Evolutionary conservation across 2,113 vertebrate genomes (phyloP), one percentile per base, ranked within the genome.

Genomic region (Axis porcinus): DNA sequence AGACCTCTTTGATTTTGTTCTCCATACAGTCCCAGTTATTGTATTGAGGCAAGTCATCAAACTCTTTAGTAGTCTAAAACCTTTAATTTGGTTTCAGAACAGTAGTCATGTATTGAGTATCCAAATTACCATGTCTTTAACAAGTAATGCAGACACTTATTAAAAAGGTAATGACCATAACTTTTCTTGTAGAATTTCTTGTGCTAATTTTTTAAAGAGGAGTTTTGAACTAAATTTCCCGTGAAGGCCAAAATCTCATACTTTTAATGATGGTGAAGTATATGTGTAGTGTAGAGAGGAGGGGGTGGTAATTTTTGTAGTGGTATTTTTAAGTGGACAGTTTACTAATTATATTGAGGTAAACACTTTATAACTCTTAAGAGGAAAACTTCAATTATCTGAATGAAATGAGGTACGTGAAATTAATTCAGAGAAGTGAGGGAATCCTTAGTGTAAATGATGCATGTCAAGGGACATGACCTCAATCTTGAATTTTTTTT

Each of bases 311-410:
- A 82, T 98, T 97, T 98, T 94, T 97, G 89, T 95, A 92, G 95
- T 98, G 89, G 78, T 89, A 82, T 96, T 95, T 98, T 95, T 96
- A 97, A 97, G 94, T 96, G 98, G 87, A 97, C 93, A 97, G 94
- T 95, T 97, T 97, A 93, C 94, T 98, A 96, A 97, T 98, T 98
- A 96, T 92, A 87, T 97, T 97, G 95, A 96, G 76, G 97, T 97
- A 98, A 97, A 98, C 94, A 96, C 47, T 98, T 97, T 87, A 81
- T 25, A 97, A 94, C 54, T 96, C 89, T 96, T 95, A 88, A 97
- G 94, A 97, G 97, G 89, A 95, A 98, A 94, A 95, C 96, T 96
- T 97, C 97, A 98, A 96, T 98, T 98, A 98, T 97, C 93, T 97
- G 97, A 97, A 97, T 97, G 93, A 98, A 97, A 97, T 96, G 97